Evolutionary conservation across 2,888 invertebrate genomes (phyloP).

Genomic region (Rhorus exstirpatorius): DNA sequence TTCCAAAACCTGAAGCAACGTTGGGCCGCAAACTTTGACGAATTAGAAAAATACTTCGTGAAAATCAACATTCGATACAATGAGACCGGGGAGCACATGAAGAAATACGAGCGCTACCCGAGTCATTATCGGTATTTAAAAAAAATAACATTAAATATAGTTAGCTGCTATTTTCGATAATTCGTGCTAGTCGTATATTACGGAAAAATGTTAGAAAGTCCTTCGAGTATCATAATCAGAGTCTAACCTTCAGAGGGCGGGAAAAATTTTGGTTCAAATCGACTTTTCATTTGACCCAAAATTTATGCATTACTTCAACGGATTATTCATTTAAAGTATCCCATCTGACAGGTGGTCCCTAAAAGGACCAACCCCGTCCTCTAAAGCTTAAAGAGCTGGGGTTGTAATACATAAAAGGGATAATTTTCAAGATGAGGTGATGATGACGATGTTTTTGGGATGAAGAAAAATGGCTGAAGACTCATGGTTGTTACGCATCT

Average conservation of each 20-base stretch:
- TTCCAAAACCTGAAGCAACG: conserved; percentile 96
- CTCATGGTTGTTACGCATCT: too few species aligned
- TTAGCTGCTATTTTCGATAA: background rate
- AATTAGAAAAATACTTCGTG: conserved; percentile 94
- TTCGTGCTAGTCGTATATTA: too few species aligned
- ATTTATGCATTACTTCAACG: too few species aligned
- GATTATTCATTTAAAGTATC: too few species aligned
- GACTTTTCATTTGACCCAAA: too few species aligned
- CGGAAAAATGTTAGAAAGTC: conserved; percentile 16
- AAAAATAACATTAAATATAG: conserved; percentile 9
- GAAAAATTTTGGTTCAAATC: too few species aligned
- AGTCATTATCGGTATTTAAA: conserved; percentile 90
- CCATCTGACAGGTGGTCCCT: too few species aligned
- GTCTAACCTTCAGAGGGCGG: conserved; percentile 63
- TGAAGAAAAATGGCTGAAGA: too few species aligned
- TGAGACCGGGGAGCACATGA: conserved; percentile 93
- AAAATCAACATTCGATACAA: conserved; percentile 97
- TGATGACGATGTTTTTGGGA: too few species aligned
- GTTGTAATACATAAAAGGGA: conserved; percentile 73
- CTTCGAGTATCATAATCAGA: conserved; percentile 60
- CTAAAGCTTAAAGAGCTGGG: conserved; percentile 58
- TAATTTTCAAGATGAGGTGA: conserved; percentile 66
- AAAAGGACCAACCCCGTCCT: too few species aligned
- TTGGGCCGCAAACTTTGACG: conserved; percentile 98
- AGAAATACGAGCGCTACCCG: conserved; percentile 95